Evolutionary conservation across 2,888 invertebrate species (phyloP).

Genomic region (Stratiomys singularior): DNA sequence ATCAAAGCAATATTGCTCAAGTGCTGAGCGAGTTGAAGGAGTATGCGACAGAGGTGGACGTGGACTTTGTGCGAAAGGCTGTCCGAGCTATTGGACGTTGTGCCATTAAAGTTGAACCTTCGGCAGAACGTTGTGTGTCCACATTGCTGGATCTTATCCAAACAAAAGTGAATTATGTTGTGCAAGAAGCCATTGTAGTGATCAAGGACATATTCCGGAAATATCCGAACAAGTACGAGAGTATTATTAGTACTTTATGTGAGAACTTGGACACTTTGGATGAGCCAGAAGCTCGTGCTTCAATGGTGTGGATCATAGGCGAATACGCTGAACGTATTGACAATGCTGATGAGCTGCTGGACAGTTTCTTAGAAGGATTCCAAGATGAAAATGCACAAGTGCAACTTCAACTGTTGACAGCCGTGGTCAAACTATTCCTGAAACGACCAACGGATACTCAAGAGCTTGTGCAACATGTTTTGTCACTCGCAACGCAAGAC

Average conservation of each 20-base stretch:
- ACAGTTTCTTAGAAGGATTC: conserved; percentile 98
- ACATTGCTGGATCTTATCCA: conserved; percentile 97
- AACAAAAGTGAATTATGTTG: conserved; percentile 99
- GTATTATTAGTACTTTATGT: conserved; percentile 98
- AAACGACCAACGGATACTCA: conserved; percentile 99
- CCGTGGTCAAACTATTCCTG: conserved; percentile 97
- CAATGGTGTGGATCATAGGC: conserved; percentile 96
- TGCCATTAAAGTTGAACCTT: conserved; percentile 97
- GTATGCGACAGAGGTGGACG: conserved; percentile 99
- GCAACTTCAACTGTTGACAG: conserved; percentile 95
- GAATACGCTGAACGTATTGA: conserved; percentile 99
- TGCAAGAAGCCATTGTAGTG: conserved; percentile 99
- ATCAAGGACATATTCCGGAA: conserved; percentile 98
- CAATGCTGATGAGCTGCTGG: conserved; percentile 97
- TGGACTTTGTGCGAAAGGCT: conserved; percentile 99
- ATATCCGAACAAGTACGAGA: conserved; percentile 99
- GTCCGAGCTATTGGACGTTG: conserved; percentile 98
- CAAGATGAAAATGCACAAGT: conserved; percentile 97
- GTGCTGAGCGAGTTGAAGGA: conserved; percentile 98
- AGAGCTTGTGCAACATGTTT: conserved; percentile 95
- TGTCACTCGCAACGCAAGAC: conserved; percentile 87
- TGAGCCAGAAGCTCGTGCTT: conserved; percentile 98
- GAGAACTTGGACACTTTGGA: conserved; percentile 98
- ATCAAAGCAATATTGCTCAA: conserved; percentile 97
- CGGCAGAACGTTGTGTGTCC: conserved; percentile 97